phyloP scores from a whole-genome alignment of 2,113 vertebrate species.

The Toxotes jaculatrix region DNA sequence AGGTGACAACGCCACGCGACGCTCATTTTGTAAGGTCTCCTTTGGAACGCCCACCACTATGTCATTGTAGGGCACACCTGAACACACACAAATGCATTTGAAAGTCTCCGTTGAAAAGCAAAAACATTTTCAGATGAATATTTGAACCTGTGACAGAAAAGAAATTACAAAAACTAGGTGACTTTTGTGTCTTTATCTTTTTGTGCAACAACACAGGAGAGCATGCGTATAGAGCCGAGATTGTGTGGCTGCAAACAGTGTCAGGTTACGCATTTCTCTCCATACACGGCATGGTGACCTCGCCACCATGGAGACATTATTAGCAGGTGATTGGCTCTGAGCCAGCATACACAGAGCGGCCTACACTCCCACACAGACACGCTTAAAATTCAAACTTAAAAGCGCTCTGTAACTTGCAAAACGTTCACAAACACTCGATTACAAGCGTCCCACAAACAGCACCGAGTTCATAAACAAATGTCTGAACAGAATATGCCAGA shows the following conservation, averaged over 20 bases:
- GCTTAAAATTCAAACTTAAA: slow-evolving; percentile 45
- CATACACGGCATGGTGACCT: slow-evolving; percentile 78
- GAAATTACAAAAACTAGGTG: not conserved
- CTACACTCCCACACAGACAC: slow-evolving; percentile 37
- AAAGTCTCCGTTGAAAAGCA: not conserved
- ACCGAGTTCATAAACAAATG: slow-evolving; percentile 5
- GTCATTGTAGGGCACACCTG: slow-evolving; percentile 80
- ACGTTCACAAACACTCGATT: not conserved
- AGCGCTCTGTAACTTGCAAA: slow-evolving; percentile 28
- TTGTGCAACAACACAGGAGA: not conserved
- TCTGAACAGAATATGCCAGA: not conserved
- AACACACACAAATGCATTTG: not conserved
- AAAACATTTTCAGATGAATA: not conserved
- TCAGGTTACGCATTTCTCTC: slow-evolving; percentile 83
- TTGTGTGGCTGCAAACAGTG: slow-evolving; percentile 29
- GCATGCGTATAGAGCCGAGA: slow-evolving; percentile 20
- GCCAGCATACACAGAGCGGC: slow-evolving; percentile 68
- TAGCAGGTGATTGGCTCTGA: slow-evolving; percentile 82
- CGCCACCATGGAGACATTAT: slow-evolving; percentile 79
- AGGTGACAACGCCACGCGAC: slow-evolving; percentile 79
- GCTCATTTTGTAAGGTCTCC: slow-evolving; percentile 81
- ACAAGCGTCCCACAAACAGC: not conserved
- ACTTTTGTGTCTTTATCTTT: slow-evolving; percentile 4
- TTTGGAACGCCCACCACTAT: slow-evolving; percentile 82
- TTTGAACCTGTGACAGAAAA: not conserved